Conservation (phyloP, 2,888 invertebrate species). For the Caradrina kadenii region DNA sequence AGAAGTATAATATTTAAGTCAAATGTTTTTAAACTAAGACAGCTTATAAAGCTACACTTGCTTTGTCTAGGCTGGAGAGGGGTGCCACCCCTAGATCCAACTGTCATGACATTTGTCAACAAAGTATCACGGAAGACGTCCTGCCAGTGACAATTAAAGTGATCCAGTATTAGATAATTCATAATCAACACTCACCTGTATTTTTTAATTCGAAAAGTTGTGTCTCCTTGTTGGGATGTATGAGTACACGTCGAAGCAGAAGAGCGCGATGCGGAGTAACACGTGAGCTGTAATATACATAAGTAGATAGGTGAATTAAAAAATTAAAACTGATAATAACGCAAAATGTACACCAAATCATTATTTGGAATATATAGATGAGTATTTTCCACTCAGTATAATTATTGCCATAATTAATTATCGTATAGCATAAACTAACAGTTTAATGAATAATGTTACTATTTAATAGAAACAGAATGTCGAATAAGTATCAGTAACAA, state of each 20-base stretch:
- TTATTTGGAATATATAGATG: neutral
- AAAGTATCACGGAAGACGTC: neutral
- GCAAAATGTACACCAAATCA: neutral
- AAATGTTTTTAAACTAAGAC: neutral
- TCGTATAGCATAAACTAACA: no score
- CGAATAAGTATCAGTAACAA: neutral
- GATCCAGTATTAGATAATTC: neutral
- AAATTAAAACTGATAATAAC: neutral
- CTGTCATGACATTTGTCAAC: neutral
- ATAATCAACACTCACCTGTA: conserved; percentile 35
- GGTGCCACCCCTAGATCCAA: neutral
- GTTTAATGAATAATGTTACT: neutral
- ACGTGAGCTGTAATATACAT: conserved; percentile 33
- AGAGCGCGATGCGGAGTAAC: conserved; percentile 30
- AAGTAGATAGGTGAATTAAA: neutral
- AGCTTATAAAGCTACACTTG: neutral
- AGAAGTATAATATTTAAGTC: no score
- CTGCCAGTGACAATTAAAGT: neutral
- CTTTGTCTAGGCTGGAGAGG: neutral
- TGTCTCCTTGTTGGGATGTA: conserved; percentile 53
- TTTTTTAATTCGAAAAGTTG: conserved; percentile 48
- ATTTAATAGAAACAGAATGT: neutral
- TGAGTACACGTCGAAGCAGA: conserved; percentile 44
- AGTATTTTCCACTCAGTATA: no score
- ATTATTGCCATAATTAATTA: no score